phyloP scores from a whole-genome alignment of 2,888 invertebrate genomes.

The Tholera decimalis region DNA sequence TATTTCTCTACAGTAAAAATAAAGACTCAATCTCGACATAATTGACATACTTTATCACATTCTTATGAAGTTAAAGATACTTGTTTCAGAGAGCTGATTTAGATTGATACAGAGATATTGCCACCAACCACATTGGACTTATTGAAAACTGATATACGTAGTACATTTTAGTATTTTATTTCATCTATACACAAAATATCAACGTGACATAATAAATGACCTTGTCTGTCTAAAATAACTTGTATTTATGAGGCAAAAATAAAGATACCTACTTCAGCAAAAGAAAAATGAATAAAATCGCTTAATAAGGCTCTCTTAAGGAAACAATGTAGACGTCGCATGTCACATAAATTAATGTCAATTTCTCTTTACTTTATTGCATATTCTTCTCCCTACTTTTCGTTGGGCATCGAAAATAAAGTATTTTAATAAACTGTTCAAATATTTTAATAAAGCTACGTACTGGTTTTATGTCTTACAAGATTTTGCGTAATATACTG shows the following conservation, averaged over 20 bases:
- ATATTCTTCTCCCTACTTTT: constrained; percentile 10
- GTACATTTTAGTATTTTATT: no score
- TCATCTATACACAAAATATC: no score
- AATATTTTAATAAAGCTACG: constrained; percentile 54
- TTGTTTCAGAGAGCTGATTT: no score
- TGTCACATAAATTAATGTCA: constrained; percentile 29
- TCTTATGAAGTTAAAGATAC: no score
- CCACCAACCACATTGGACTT: no score
- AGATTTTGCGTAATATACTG: constrained; percentile 23
- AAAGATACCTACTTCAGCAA: background rate
- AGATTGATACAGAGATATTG: no score
- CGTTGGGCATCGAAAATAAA: constrained; percentile 30
- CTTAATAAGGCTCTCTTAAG: background rate
- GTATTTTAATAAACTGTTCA: constrained; percentile 59
- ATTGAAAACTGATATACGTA: no score
- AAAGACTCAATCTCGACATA: no score
- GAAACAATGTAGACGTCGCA: constrained; percentile 27
- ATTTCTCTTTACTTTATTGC: constrained; percentile 22
- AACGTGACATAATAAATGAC: no score
- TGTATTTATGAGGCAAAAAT: background rate
- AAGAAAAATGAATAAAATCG: constrained; percentile 4
- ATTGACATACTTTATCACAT: no score
- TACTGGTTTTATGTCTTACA: constrained; percentile 22
- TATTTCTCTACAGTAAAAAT: no score
- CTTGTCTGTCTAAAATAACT: background rate